Evolutionary conservation across 2,888 invertebrate genomes (phyloP).

Genomic region (Epiblema foenella): DNA sequence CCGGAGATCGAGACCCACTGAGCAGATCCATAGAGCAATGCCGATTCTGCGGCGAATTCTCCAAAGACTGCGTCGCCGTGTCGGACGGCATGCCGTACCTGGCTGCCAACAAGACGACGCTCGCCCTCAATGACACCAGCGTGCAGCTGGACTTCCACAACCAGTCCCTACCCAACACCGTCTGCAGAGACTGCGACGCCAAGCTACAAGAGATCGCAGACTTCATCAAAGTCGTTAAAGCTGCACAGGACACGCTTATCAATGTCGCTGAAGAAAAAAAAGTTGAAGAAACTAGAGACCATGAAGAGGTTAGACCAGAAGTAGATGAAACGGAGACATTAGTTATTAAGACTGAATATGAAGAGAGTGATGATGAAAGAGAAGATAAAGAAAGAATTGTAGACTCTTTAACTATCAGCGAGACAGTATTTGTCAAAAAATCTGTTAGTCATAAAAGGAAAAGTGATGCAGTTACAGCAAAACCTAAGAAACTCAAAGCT

Average conservation of each 20-base stretch:
- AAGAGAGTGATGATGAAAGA: not conserved
- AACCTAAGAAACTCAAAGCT: conserved; percentile 8
- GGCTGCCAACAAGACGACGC: not conserved
- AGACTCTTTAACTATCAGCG: not conserved
- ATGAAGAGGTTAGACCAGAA: not conserved
- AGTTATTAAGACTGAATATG: conserved; percentile 9
- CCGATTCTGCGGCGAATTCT: conserved; percentile 9
- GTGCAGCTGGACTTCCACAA: conserved; percentile 7
- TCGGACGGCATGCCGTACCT: not conserved
- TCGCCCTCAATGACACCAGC: not conserved
- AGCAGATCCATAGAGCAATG: not conserved
- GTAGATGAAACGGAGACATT: not conserved
- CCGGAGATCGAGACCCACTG: not conserved
- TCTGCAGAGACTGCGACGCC: not conserved
- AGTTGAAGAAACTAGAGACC: not conserved
- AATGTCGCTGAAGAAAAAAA: not conserved
- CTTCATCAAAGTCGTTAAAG: conserved; percentile 3
- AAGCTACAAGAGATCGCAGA: conserved; percentile 1
- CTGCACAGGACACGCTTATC: not conserved
- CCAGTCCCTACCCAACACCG: not conserved
- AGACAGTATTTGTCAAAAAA: not conserved
- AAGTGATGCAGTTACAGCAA: not conserved
- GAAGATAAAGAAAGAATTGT: conserved; percentile 3
- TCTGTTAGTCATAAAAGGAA: conserved; percentile 1
- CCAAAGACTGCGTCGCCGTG: not conserved